A percentile compares a stretch with the other conserved stretches of the same genome.
Evolutionary conservation across 2,797 vertebrate genomes (phyloP).

Genomic region (Gadopsis marmoratus): DNA sequence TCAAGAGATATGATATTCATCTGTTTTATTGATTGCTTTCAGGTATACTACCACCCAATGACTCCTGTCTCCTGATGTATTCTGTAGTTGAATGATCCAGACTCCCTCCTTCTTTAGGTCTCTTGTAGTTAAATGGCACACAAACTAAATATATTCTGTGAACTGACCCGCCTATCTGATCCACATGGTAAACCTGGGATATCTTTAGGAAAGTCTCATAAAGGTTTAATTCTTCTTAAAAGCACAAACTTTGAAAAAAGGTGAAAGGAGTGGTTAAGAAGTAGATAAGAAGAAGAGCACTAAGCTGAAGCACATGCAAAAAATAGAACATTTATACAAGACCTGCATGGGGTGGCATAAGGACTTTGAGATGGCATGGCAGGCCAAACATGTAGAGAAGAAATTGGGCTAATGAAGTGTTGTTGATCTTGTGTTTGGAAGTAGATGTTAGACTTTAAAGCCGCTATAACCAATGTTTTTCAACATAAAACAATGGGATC

Average conservation of each 20-base stretch:
- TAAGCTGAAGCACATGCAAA: background rate
- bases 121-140: background rate
- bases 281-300: constrained; percentile 7
- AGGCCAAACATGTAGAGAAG: background rate
- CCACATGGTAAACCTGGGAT: constrained; percentile 9
- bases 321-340: background rate
- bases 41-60: background rate
- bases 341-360: background rate
- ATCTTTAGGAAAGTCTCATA: constrained; percentile 5
- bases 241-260: background rate
- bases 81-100: constrained; percentile 2
- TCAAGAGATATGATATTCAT: background rate
- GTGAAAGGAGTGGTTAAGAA: background rate
- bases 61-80: background rate
- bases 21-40: constrained; percentile 16
- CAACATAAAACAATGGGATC: background rate
- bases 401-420: constrained; percentile 10
- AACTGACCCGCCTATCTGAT: background rate
- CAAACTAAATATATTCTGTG: background rate
- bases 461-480: background rate
- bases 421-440: constrained; percentile 8
- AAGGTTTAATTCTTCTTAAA: constrained; percentile 3
- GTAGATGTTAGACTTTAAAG: background rate
- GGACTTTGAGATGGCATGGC: background rate
- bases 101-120: background rate